phyloP scores from a whole-genome alignment of 2,888 invertebrate genomes.

The Pollenia angustigena region DNA sequence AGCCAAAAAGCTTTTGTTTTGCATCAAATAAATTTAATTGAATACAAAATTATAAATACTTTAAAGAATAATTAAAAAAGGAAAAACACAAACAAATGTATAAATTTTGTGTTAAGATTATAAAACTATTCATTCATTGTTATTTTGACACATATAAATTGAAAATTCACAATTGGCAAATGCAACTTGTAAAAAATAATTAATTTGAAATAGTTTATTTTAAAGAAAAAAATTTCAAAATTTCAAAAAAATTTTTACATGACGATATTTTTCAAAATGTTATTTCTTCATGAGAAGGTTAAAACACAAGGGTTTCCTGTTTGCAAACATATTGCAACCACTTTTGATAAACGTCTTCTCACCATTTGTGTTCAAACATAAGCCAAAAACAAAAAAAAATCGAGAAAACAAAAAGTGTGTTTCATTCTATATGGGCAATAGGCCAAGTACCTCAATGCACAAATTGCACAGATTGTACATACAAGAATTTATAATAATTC shows the following conservation, averaged over 20 bases:
- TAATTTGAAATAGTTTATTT: slow-evolving; percentile 43
- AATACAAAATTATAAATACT: slow-evolving; percentile 15
- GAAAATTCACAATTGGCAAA: slow-evolving; percentile 30
- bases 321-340: slow-evolving; percentile 68
- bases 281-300: slow-evolving; percentile 52
- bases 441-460: slow-evolving; percentile 68
- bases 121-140: slow-evolving; percentile 46
- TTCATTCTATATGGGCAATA: slow-evolving; percentile 67
- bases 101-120: slow-evolving; percentile 5
- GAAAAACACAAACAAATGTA: background rate
- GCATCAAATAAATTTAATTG: slow-evolving; percentile 14
- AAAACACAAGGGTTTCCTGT: slow-evolving; percentile 65
- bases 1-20: slow-evolving; percentile 50
- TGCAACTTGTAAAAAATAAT: slow-evolving; percentile 30
- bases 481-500: slow-evolving; percentile 29
- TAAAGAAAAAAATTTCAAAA: background rate
- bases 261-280: slow-evolving; percentile 10
- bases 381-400: slow-evolving; percentile 30
- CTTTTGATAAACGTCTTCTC: slow-evolving; percentile 61
- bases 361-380: slow-evolving; percentile 55
- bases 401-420: slow-evolving; percentile 20
- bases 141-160: slow-evolving; percentile 38
- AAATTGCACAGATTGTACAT: slow-evolving; percentile 37
- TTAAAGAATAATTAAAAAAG: slow-evolving; percentile 24
- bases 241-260: slow-evolving; percentile 16